These are phyloP conservation scores for Gyps fulvus DNA, from an alignment of 2,113 vertebrate species.

Conservation along the genomic window DNA sequence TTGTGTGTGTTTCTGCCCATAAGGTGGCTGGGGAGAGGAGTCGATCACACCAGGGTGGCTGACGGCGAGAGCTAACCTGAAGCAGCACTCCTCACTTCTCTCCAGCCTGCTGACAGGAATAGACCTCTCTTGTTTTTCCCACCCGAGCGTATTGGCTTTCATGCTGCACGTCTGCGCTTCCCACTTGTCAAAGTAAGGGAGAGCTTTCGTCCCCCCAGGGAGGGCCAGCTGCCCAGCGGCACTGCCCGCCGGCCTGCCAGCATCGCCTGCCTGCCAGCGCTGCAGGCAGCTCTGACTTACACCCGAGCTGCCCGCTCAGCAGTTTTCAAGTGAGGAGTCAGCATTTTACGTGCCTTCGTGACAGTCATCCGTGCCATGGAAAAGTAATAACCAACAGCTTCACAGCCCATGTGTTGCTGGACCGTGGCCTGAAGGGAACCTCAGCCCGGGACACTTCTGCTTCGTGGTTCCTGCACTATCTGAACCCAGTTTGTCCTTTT, in stretches of 20 bases:
- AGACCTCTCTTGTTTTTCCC: background rate
- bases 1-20: fast-evolving
- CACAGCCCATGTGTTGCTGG: background rate
- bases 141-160: background rate
- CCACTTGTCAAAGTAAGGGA: background rate
- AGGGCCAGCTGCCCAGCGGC: background rate
- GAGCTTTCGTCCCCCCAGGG: background rate
- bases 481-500: background rate
- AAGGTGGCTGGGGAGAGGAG: background rate
- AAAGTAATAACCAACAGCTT: background rate
- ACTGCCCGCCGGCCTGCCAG: background rate
- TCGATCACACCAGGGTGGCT: fast-evolving
- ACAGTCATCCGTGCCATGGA: background rate
- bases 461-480: background rate
- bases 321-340: background rate
- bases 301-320: background rate
- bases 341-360: background rate
- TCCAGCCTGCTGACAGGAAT: background rate
- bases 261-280: background rate
- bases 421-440: background rate
- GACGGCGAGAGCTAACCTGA: background rate
- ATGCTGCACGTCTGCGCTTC: fast-evolving
- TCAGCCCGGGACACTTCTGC: background rate
- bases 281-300: background rate
- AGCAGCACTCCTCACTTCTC: background rate